phyloP scores from a whole-genome alignment of 2,888 invertebrate species.

The Apodemia zela region DNA sequence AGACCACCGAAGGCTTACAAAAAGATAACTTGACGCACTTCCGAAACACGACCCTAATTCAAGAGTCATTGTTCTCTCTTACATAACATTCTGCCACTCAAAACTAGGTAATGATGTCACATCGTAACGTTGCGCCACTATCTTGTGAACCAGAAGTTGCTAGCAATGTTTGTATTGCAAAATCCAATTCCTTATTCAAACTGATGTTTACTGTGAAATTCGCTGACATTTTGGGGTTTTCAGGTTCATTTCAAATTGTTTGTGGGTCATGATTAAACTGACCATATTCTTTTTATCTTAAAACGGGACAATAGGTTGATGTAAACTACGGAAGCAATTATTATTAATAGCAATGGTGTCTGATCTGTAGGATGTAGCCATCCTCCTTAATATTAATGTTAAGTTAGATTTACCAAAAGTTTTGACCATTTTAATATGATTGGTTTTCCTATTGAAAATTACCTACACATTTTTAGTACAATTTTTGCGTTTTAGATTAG shows the following conservation, averaged over 20 bases:
- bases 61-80: constrained; percentile 65
- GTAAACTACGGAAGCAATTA: too few species aligned
- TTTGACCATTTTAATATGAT: too few species aligned
- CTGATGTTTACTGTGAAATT: constrained; percentile 21
- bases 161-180: constrained; percentile 37
- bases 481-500: too few species aligned
- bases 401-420: too few species aligned
- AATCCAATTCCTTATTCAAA: constrained; percentile 30
- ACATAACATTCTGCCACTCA: constrained; percentile 72
- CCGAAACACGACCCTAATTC: constrained; percentile 70
- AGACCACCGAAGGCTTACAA: constrained; percentile 3
- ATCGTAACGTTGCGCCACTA: constrained; percentile 76
- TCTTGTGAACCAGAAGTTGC: constrained; percentile 41
- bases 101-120: constrained; percentile 79
- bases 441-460: too few species aligned
- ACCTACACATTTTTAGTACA: too few species aligned
- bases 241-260: constrained; percentile 4
- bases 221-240: constrained; percentile 8
- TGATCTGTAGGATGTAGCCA: too few species aligned
- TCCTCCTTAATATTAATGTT: too few species aligned
- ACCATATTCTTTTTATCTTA: too few species aligned
- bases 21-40: constrained; percentile 40
- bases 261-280: constrained; percentile 8
- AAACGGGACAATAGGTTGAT: too few species aligned
- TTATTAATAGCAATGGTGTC: too few species aligned